Evolutionary conservation across 2,797 vertebrate genomes (phyloP).

Genomic region (Petrocephalus sullivani): DNA sequence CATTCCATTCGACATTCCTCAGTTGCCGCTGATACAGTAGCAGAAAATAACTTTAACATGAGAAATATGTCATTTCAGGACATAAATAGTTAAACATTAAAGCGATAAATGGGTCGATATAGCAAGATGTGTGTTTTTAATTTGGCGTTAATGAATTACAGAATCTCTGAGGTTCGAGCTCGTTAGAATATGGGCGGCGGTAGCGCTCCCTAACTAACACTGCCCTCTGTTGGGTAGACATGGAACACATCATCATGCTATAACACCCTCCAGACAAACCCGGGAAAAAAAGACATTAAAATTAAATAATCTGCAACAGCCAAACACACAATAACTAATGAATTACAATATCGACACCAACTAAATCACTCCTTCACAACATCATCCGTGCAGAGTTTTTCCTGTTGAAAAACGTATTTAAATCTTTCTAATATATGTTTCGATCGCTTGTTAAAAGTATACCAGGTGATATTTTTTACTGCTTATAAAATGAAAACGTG

Average conservation of each 20-base stretch:
- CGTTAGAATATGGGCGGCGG: conserved; percentile 37
- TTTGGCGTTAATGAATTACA: conserved; percentile 48
- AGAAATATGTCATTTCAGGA: conserved; percentile 20
- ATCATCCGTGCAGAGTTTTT: neutral
- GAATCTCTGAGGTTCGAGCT: conserved; percentile 39
- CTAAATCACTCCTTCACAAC: neutral
- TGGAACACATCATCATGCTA: neutral
- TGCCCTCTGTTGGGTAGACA: conserved; percentile 63
- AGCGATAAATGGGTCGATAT: conserved; percentile 51
- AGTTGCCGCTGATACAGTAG: conserved; percentile 32
- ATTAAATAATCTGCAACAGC: neutral
- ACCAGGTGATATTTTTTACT: neutral
- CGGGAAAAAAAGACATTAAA: neutral
- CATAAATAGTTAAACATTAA: conserved; percentile 31
- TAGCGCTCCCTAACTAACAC: conserved; percentile 61
- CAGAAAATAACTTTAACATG: conserved; percentile 41
- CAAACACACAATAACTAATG: neutral
- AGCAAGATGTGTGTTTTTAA: conserved; percentile 50
- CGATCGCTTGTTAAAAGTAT: neutral
- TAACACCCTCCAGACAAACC: neutral
- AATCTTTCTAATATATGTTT: neutral
- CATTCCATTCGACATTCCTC: conserved; percentile 23
- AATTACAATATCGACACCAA: neutral
- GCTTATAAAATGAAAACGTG: neutral
- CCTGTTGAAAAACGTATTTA: neutral